phyloP scores from a whole-genome alignment of 2,797 vertebrate genomes.

The Luscinia megarhynchos region DNA sequence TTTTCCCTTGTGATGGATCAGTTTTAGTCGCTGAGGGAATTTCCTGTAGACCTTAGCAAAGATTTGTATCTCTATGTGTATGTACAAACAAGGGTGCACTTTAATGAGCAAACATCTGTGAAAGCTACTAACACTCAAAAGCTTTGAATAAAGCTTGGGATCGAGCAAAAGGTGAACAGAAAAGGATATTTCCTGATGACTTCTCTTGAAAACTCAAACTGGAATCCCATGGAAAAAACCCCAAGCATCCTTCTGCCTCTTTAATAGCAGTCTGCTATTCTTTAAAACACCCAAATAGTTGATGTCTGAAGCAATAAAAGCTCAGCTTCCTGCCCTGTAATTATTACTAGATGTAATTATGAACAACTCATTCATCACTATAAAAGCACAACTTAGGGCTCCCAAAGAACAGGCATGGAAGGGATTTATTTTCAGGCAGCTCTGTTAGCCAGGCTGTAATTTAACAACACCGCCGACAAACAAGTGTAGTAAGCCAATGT shows the following conservation, averaged over 20 bases:
- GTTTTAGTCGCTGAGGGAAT: background rate
- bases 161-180: background rate
- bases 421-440: background rate
- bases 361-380: background rate
- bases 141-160: background rate
- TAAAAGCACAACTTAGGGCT: background rate
- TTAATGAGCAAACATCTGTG: background rate
- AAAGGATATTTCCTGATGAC: background rate
- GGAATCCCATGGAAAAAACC: background rate
- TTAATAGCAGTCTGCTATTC: background rate
- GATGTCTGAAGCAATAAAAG: background rate
- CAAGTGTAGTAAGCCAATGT: background rate
- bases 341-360: conserved; percentile 19
- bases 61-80: background rate
- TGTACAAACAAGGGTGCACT: background rate
- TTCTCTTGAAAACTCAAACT: background rate
- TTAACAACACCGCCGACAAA: background rate
- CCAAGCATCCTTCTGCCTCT: background rate
- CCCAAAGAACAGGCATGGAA: background rate
- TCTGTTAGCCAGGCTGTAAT: background rate
- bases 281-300: background rate
- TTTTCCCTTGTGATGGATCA: background rate
- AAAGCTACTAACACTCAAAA: background rate
- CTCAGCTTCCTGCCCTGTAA: background rate
- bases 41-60: background rate